Evolutionary conservation across 2,797 vertebrate genomes (phyloP), one percentile per base, ranked within the genome.

Genomic region (Enteromius anoplus): DNA sequence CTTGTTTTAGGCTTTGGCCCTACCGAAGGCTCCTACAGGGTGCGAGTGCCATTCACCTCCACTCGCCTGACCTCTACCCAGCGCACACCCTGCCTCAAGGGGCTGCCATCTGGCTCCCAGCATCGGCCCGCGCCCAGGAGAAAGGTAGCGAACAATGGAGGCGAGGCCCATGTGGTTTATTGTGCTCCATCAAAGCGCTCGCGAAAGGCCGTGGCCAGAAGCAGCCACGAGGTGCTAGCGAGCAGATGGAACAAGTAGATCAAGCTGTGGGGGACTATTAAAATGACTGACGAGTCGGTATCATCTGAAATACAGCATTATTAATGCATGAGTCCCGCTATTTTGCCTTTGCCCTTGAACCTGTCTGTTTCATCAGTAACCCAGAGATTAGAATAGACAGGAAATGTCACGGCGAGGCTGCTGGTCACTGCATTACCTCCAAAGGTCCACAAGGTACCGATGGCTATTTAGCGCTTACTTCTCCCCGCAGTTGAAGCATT

Each of bases 251-350:
- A 95, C 92, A 94, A 94, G 95, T 93, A 93, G 92, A 95, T 95
- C 94, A 95, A 95, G 94, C 95, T 95, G 95, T 95, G 94, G 94
- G 94, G 93, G 95, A 95, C 95, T 94, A 95, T 94, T 95, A 94
- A 95, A 95, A 95, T 95, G 95, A 95, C 93, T 94, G 94, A 95
- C 93, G 94, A 95, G 92, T 93, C 92, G 88, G 90, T 94, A 94
- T 95, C 95, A 92, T 93, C 92, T 92, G 94, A 95, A 94, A 95
- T 90, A 88, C 92, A 87, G 79, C 93, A 94, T 96, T 95, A 95
- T 95, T 95, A 95, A 96, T 95, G 93, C 93, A 94, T 94, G 94
- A 94, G 91, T 92, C 93, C 92, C 89, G 92, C 92, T 92, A 92
- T 91, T 93, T 93, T 91, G 92, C 91, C 89, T 88, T 89, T 93